These are phyloP conservation scores for Tetranychus piercei DNA, from an alignment of 2,888 invertebrate genomes.

Conservation along the genomic window DNA sequence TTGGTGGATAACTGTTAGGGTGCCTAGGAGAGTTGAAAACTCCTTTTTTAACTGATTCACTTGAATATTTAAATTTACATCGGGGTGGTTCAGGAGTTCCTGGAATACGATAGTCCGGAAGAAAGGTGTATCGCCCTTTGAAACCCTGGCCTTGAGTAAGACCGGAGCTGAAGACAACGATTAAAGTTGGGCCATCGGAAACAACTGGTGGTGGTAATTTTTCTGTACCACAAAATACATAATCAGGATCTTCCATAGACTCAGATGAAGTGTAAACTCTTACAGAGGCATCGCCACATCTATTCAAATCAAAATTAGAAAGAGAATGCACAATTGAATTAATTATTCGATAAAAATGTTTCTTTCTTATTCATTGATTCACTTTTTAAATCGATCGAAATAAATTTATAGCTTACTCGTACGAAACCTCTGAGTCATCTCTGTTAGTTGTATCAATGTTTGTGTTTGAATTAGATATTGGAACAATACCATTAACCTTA, in stretches of 20 bases:
- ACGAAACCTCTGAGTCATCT: background rate
- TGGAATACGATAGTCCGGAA: conserved; percentile 39
- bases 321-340: background rate
- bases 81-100: conserved; percentile 70
- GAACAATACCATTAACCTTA: background rate
- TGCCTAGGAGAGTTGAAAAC: conserved; percentile 78
- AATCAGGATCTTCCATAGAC: conserved; percentile 80
- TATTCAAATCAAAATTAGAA: background rate
- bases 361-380: background rate
- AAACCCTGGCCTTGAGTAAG: conserved; percentile 70
- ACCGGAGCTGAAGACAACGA: conserved; percentile 85
- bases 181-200: conserved; percentile 75
- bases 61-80: conserved; percentile 76
- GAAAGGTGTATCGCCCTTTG: conserved; percentile 65
- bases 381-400: too few relatives aligned
- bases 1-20: conserved; percentile 88
- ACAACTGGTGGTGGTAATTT: conserved; percentile 52
- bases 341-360: too few relatives aligned
- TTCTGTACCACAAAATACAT: conserved; percentile 68
- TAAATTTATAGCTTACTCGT: background rate
- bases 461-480: background rate
- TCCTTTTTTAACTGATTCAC: conserved; percentile 64
- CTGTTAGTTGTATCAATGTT: background rate
- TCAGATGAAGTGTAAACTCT: conserved; percentile 34
- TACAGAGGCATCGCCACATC: conserved; percentile 17